Evolutionary conservation across 2,888 invertebrate genomes (phyloP).

Genomic region (Atethmia centrago): DNA sequence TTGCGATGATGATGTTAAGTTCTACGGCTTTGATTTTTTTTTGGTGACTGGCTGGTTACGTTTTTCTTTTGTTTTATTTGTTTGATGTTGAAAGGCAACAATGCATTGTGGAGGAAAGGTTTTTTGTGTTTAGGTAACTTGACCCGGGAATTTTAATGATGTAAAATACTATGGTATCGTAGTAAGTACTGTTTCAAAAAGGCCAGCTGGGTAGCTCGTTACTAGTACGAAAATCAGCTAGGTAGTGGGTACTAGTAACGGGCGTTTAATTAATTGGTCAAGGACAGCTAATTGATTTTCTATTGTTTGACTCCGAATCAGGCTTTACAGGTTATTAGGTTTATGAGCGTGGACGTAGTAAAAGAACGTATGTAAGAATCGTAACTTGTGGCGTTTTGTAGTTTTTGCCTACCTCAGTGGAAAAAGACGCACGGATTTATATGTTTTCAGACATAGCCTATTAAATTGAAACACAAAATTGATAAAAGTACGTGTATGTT

Average conservation of each 20-base stretch:
- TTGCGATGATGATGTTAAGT: constrained; percentile 48
- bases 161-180: not conserved
- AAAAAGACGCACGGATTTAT: not conserved
- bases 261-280: too few relatives aligned
- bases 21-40: constrained; percentile 31
- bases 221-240: not conserved
- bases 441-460: too few relatives aligned
- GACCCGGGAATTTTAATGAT: constrained; percentile 35
- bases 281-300: too few relatives aligned
- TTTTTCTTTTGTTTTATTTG: constrained; percentile 17
- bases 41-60: constrained; percentile 5
- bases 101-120: not conserved
- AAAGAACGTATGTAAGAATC: not conserved
- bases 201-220: not conserved
- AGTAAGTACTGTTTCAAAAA: not conserved
- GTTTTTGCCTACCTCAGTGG: not conserved
- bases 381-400: not conserved
- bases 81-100: constrained; percentile 30
- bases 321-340: not conserved
- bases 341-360: not conserved
- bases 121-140: constrained; percentile 7
- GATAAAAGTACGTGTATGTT: too few relatives aligned
- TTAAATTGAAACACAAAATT: too few relatives aligned
- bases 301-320: too few relatives aligned
- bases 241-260: not conserved